phyloP scores from a whole-genome alignment of 1,140 invertebrate genomes.

The Chionoecetes opilio region DNA sequence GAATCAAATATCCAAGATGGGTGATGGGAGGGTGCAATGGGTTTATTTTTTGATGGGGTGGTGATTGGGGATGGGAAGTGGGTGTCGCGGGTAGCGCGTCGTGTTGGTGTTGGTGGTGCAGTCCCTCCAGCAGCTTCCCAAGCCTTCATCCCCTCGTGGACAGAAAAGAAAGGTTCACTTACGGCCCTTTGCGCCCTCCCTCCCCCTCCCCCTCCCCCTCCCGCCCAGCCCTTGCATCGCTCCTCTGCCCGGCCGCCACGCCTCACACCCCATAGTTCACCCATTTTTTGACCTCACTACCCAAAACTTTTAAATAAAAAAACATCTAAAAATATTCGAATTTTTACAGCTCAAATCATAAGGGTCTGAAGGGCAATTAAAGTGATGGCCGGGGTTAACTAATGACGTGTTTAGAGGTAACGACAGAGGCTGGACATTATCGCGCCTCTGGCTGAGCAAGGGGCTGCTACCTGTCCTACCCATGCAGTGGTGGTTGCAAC shows the following conservation, averaged over 20 bases:
- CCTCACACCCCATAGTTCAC: not conserved
- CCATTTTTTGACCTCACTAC: conserved; percentile 5
- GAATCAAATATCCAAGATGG: too few relatives aligned
- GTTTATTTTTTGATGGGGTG: too few relatives aligned
- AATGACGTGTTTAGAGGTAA: not conserved
- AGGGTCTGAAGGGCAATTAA: too few relatives aligned
- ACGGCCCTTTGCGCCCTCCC: not conserved
- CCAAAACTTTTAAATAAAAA: not conserved
- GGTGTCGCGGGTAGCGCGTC: not conserved
- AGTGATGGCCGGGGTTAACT: too few relatives aligned
- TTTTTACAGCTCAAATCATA: too few relatives aligned
- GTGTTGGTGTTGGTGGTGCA: not conserved
- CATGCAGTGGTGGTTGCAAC: conserved; percentile 68
- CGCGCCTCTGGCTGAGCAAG: conserved; percentile 54
- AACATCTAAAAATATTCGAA: too few relatives aligned
- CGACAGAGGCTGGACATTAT: conserved; percentile 15
- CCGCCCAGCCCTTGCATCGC: not conserved
- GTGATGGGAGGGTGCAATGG: too few relatives aligned
- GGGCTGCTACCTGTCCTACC: conserved; percentile 61
- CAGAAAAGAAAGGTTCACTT: conserved; percentile 8
- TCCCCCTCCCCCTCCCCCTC: not conserved
- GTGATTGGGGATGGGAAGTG: not conserved
- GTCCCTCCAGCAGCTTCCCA: not conserved
- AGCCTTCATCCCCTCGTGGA: not conserved
- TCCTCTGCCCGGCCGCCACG: not conserved